phyloP scores from a whole-genome alignment of 1,140 invertebrate genomes.

The Bombus affinis region DNA sequence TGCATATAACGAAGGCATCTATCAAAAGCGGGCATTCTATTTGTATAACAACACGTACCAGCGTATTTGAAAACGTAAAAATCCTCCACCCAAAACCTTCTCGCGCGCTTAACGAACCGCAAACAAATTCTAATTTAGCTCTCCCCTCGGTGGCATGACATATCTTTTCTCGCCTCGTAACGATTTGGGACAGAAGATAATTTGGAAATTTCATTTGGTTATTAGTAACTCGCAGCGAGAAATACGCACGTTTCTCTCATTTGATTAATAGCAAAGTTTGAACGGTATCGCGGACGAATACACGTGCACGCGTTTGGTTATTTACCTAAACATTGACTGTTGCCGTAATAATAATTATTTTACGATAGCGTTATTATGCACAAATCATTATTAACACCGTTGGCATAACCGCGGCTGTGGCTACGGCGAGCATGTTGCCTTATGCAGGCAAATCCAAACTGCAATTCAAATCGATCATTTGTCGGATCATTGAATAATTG shows the following conservation, averaged over 20 bases:
- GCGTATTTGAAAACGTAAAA: neutral
- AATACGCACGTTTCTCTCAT: neutral
- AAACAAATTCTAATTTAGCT: neutral
- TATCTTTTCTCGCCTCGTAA: neutral
- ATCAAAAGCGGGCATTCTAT: neutral
- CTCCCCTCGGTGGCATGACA: neutral
- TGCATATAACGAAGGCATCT: neutral
- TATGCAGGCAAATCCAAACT: no score
- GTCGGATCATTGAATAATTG: neutral
- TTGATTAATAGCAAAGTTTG: neutral
- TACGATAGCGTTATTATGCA: neutral
- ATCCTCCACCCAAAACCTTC: neutral
- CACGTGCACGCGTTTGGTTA: neutral
- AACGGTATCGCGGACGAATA: neutral
- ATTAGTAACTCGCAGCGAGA: neutral
- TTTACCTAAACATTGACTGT: neutral
- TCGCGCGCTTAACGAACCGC: neutral
- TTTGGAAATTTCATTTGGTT: neutral
- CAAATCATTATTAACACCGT: neutral
- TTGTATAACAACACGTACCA: neutral
- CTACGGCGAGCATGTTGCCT: neutral
- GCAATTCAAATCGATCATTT: neutral
- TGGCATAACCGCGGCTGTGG: neutral
- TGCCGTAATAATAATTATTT: constrained; percentile 14
- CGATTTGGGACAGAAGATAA: neutral